Base-by-base conservation (phyloP, 2,113 vertebrate genomes). In the Cariama cristata region DNA sequence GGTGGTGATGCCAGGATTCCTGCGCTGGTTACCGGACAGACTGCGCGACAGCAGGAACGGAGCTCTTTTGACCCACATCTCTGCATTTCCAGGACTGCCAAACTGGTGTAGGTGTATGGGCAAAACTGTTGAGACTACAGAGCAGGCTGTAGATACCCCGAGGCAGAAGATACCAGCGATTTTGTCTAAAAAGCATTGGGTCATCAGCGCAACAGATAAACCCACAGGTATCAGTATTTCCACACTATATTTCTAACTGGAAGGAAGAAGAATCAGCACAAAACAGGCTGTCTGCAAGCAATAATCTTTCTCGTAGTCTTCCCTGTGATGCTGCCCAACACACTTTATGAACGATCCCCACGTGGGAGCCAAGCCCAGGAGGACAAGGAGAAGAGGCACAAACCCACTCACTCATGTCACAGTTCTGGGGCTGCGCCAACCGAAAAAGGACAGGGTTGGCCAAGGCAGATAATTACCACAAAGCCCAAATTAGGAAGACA, bases 311-410 rank as follows among this genome's bases (percentile, higher is more conserved):
- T 68, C 0, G 0, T 12, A 3, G 38, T 64, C 44, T 24, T 73
- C 58, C 44, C 38, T 35, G 17, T 23, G 58, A 58, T 49, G n/a
- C 66, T 73, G 53, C 45, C 59, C 10, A 32, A 28, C 12, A 26
- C 38, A n/a, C 12, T 76, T 85, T 17, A 35, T 40, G 63, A 93
- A 63, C 2, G 18, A 58, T 59, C 40, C 40, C 50, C 32, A 19
- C 0, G 0, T 8, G 33, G 40, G 35, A 74, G 14, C 85, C 8
- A 32, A 86, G 33, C 12, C 20, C 42, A 59, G 58, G 19, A 33
- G 35, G 58, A 58, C 0, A 0, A 72, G 59, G 3, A 83, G 80
- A 92, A 59, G 49, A 56, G 38, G 44, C 49, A 77, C 49, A 40
- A 92, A 84, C 13, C 18, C 58, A 76, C 24, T 9, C n/a, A 75